A percentile compares a stretch with the other conserved stretches of the same genome.
Evolutionary conservation across 2,113 vertebrate genomes (phyloP).

Genomic region (Willisornis vidua): DNA sequence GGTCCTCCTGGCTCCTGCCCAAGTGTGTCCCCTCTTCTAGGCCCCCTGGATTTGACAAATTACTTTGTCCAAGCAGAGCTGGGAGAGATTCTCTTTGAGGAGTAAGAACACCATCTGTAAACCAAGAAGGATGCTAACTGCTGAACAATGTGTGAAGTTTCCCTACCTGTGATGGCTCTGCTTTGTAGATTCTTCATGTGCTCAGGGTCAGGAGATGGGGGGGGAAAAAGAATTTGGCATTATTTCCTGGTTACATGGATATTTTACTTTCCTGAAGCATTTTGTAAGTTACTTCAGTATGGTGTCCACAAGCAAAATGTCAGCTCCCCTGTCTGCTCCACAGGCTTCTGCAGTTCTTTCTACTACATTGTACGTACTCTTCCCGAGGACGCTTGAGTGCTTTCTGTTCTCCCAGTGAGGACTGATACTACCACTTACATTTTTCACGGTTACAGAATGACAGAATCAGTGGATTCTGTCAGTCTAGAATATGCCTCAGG

Average conservation of each 20-base stretch:
- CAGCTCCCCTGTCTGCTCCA: not conserved
- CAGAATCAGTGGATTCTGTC: not conserved
- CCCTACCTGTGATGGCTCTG: not conserved
- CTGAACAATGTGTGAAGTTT: not conserved
- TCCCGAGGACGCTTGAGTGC: not conserved
- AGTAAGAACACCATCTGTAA: not conserved
- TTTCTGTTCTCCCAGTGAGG: not conserved
- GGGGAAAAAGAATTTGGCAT: not conserved
- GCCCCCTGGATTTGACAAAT: not conserved
- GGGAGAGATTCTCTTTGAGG: not conserved
- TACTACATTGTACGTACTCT: not conserved
- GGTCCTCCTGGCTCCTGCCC: not conserved
- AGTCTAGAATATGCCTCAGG: not conserved
- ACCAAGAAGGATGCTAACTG: not conserved
- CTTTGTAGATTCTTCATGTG: not conserved
- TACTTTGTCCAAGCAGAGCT: not conserved
- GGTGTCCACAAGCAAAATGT: not conserved
- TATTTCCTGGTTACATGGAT: not conserved
- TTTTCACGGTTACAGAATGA: not conserved
- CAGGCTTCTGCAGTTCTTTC: not conserved
- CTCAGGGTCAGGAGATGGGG: not conserved
- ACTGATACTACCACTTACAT: not conserved
- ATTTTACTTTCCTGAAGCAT: not conserved
- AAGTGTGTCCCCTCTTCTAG: not conserved
- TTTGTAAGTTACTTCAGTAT: not conserved